Evolutionary conservation across 2,888 invertebrate genomes (phyloP).

Genomic region (Aleiodes leptofemur): DNA sequence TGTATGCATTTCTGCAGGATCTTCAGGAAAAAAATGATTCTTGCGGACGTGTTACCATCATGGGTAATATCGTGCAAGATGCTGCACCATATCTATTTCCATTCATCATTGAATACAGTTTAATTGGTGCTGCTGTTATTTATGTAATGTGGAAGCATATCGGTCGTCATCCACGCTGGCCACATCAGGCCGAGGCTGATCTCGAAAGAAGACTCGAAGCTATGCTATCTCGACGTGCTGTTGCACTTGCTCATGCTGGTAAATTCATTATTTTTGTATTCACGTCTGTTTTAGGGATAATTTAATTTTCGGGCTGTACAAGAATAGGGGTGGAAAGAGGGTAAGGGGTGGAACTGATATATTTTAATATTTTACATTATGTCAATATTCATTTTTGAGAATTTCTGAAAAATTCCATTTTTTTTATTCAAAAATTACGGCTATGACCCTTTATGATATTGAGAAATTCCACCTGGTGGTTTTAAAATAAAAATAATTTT

Average conservation of each 20-base stretch:
- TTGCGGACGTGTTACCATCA: constrained; percentile 90
- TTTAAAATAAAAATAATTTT: too few relatives aligned
- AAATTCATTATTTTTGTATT: constrained; percentile 22
- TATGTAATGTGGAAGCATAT: constrained; percentile 98
- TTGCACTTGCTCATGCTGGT: constrained; percentile 89
- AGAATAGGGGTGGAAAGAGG: too few relatives aligned
- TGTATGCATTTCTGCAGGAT: constrained; percentile 66
- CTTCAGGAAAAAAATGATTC: constrained; percentile 75
- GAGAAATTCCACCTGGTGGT: too few relatives aligned
- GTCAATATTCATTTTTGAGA: too few relatives aligned
- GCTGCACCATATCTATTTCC: constrained; percentile 97
- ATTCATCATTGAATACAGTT: constrained; percentile 96
- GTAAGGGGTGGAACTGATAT: too few relatives aligned
- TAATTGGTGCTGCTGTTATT: constrained; percentile 95
- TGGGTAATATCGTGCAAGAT: constrained; percentile 94
- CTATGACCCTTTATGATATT: not conserved
- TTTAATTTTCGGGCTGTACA: too few relatives aligned
- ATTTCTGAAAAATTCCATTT: too few relatives aligned
- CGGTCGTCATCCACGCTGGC: constrained; percentile 89
- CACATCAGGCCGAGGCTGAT: constrained; percentile 86
- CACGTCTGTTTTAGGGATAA: too few relatives aligned
- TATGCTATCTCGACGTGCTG: constrained; percentile 91
- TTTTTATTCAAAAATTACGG: too few relatives aligned
- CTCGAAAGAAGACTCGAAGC: constrained; percentile 91
- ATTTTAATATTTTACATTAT: not conserved